These are phyloP conservation scores for Subacronicta megacephala DNA, from an alignment of 2,888 invertebrate species.

Conservation along the genomic window DNA sequence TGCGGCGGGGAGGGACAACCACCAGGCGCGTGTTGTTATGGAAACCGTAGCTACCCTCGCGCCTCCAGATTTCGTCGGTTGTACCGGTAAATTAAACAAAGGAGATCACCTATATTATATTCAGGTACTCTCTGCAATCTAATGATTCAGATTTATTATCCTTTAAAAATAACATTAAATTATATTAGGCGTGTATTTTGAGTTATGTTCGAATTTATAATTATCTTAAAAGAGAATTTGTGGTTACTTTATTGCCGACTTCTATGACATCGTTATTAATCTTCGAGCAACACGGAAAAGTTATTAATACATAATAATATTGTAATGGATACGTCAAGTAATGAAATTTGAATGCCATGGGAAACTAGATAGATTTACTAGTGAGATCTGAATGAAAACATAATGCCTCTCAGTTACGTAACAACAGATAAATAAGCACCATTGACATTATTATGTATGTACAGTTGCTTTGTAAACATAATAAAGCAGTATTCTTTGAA, in stretches of 20 bases:
- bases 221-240: slow-evolving; percentile 13
- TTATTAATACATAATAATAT: no score
- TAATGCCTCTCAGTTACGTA: slow-evolving; percentile 41
- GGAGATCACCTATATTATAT: slow-evolving; percentile 80
- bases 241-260: slow-evolving; percentile 3
- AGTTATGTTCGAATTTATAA: slow-evolving; percentile 8
- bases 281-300: no score
- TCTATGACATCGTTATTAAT: slow-evolving; percentile 25
- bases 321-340: slow-evolving; percentile 36
- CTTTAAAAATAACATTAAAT: slow-evolving; percentile 16
- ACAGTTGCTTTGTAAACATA: slow-evolving; percentile 35
- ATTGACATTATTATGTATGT: no score
- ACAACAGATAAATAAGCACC: slow-evolving; percentile 39
- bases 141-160: slow-evolving; percentile 43
- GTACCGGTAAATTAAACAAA: slow-evolving; percentile 88
- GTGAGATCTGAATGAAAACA: slow-evolving; percentile 18
- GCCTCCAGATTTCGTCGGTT: slow-evolving; percentile 86
- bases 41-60: slow-evolving; percentile 86
- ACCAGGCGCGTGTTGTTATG: slow-evolving; percentile 86
- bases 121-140: slow-evolving; percentile 51
- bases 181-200: slow-evolving; percentile 5
- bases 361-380: no score
- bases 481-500: slow-evolving; percentile 29
- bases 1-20: slow-evolving; percentile 65
- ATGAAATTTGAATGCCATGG: slow-evolving; percentile 32